Percentiles rank a stretch among this genome's conserved stretches.
These are phyloP conservation scores for Oryzias celebensis DNA, from an alignment of 2,113 vertebrate species.

Conservation along the genomic window DNA sequence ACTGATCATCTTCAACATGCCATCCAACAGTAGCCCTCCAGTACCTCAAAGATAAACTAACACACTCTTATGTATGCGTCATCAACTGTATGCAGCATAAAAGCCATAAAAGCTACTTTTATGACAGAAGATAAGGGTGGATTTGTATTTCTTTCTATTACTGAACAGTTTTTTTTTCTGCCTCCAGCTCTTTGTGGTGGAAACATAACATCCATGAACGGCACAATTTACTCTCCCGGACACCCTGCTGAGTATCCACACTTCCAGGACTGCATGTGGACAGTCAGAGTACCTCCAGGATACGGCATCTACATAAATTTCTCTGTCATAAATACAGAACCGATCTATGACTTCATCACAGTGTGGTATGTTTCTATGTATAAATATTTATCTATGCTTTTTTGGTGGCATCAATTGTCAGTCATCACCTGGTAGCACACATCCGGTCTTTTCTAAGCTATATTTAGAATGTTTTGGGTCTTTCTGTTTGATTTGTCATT, in stretches of 20 bases:
- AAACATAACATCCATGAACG: constrained; percentile 94
- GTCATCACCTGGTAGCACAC: not conserved
- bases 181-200: constrained; percentile 91
- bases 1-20: constrained; percentile 22
- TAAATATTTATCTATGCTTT: not conserved
- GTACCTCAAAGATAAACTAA: constrained; percentile 34
- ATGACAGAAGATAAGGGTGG: constrained; percentile 20
- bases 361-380: constrained; percentile 84
- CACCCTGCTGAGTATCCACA: constrained; percentile 97
- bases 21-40: constrained; percentile 24
- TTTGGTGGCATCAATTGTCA: constrained; percentile 14
- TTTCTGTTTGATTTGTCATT: not conserved
- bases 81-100: constrained; percentile 34
- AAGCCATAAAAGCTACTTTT: constrained; percentile 36
- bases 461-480: not conserved
- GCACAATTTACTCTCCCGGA: constrained; percentile 95
- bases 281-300: constrained; percentile 89
- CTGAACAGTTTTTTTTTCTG: constrained; percentile 12
- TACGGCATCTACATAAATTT: constrained; percentile 97
- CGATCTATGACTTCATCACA: constrained; percentile 97
- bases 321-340: constrained; percentile 94
- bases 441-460: not conserved
- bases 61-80: constrained; percentile 46
- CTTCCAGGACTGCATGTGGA: constrained; percentile 97
- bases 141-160: constrained; percentile 39